These are phyloP conservation scores for Entomobrya proxima DNA, from an alignment of 2,888 invertebrate genomes.

Conservation along the genomic window DNA sequence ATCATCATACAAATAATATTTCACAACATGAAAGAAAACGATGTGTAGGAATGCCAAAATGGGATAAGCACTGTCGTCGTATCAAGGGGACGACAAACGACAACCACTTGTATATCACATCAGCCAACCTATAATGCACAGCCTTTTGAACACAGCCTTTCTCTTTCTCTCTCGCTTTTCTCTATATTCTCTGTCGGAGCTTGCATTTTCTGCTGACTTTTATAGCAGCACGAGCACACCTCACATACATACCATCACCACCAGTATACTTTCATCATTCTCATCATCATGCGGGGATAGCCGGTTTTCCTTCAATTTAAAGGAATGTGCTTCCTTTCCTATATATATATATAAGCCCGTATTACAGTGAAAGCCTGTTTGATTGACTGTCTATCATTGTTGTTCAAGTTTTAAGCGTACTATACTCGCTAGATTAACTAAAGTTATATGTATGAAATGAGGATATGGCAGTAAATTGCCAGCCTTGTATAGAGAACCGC, in stretches of 20 bases:
- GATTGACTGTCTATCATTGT: constrained; percentile 46
- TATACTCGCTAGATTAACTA: too few relatives aligned
- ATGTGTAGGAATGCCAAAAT: constrained; percentile 52
- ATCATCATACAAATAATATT: constrained; percentile 56
- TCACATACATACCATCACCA: constrained; percentile 39
- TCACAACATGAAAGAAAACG: constrained; percentile 55
- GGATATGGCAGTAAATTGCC: constrained; percentile 14
- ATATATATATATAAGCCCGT: constrained; percentile 6
- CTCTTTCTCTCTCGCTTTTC: neutral
- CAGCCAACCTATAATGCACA: neutral
- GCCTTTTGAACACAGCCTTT: neutral
- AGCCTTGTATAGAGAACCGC: neutral
- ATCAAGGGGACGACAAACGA: constrained; percentile 40
- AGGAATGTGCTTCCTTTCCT: constrained; percentile 27
- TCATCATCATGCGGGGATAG: neutral
- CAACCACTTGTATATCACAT: constrained; percentile 54
- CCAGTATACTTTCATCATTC: neutral
- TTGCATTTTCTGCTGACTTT: constrained; percentile 14
- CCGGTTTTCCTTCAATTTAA: neutral
- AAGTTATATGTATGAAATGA: neutral
- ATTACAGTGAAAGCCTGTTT: constrained; percentile 42
- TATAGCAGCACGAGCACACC: too few relatives aligned
- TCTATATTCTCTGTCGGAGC: too few relatives aligned
- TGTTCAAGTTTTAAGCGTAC: neutral
- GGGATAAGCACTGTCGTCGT: constrained; percentile 59